Base-by-base conservation (phyloP, 2,888 invertebrate species). In the Vannuccia rotundouncinata region DNA sequence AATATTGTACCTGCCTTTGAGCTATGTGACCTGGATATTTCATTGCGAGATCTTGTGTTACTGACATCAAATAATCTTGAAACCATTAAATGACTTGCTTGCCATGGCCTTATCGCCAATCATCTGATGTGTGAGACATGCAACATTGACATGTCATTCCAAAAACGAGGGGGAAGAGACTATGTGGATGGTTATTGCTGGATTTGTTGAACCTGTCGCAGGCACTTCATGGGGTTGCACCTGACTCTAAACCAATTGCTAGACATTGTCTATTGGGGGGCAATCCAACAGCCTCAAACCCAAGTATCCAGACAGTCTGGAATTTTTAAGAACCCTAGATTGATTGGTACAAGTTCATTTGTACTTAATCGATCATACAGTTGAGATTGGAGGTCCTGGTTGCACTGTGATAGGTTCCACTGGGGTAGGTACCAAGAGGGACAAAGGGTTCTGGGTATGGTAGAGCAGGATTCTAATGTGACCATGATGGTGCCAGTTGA, bases 1-100 rank as follows among this genome's bases (percentile, higher is more conserved):
- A 66, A 66, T 22, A 66, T 66, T 66, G 66, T 66, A 66, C 66
- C 66, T 22, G 66, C 66, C 66, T 66, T 66, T 22, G 22, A 66
- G 25, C 25, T 66, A 22, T 66, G 22, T 66, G 66, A 66, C 25
- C 66, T 66, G 22, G 22, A 66, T 17, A 66, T 66, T 66, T 66
- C 66, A 17, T 27, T 66, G 25, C 25, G 66, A 66, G 66, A 66
- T 22, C 25, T 66, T 22, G 66, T 66, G 66, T 22, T 66, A 66
- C 66, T 66, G 13, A 66, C 5, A 66, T 66, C 66, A 66, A 27
- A 66, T 66, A 66, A 66, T 22, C 66, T 66, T 66, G 22, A n/a
- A 22, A 66, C 25, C 25, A 45, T 45, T 17, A 45, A 45, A 45
- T 45, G 45, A 17, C 17, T 45, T 10, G 45, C 45, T 10, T 5